A percentile compares a stretch with the other conserved stretches of the same genome.
These are phyloP conservation scores for Pollachius pollachius DNA, from an alignment of 2,113 vertebrate genomes.

Conservation along the genomic window DNA sequence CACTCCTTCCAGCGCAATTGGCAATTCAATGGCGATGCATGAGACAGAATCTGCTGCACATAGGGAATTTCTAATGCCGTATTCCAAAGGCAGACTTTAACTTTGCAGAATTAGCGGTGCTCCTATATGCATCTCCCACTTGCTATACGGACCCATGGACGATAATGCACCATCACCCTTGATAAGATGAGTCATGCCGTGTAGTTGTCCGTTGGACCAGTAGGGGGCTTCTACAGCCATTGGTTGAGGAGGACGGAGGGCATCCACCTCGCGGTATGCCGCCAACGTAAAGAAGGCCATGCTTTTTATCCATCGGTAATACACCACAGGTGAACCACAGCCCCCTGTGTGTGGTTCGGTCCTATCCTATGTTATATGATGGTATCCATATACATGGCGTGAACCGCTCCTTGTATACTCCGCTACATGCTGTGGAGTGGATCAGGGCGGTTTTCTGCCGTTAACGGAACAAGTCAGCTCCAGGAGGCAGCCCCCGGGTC, in stretches of 20 bases:
- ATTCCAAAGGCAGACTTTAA: constrained; percentile 24
- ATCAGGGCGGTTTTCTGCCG: constrained; percentile 49
- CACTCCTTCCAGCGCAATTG: constrained; percentile 33
- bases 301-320: too few relatives aligned
- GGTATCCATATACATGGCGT: too few relatives aligned
- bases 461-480: constrained; percentile 69
- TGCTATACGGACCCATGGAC: too few relatives aligned
- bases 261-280: constrained; percentile 8
- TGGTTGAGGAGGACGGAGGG: neutral
- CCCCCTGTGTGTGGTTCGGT: too few relatives aligned
- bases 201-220: constrained; percentile 34
- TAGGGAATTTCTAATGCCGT: constrained; percentile 25
- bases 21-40: constrained; percentile 51
- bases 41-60: constrained; percentile 41
- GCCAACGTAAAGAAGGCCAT: neutral
- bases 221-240: constrained; percentile 33
- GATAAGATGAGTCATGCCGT: constrained; percentile 44
- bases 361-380: too few relatives aligned
- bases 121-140: too few relatives aligned
- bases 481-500: constrained; percentile 28
- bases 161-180: constrained; percentile 22
- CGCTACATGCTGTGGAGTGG: constrained; percentile 1
- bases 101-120: too few relatives aligned
- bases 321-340: too few relatives aligned
- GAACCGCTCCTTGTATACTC: too few relatives aligned